Evolutionary conservation across 2,888 invertebrate genomes (phyloP).

Genomic region (Ditylenchus weischeri): DNA sequence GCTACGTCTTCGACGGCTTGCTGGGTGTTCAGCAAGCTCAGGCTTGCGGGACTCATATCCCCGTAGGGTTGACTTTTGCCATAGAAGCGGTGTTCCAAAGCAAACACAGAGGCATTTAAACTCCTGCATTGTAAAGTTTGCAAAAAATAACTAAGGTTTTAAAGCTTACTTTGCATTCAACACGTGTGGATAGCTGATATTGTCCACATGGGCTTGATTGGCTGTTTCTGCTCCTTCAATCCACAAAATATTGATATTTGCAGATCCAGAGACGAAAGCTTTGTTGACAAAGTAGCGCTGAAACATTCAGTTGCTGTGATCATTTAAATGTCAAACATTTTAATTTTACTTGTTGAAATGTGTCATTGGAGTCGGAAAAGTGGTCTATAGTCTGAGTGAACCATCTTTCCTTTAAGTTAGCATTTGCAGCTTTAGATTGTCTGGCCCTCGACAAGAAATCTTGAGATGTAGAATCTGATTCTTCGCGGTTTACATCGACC

Average conservation of each 20-base stretch:
- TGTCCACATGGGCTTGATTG: neutral
- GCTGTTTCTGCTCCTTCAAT: slow-evolving; percentile 7
- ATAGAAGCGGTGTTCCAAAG: slow-evolving; percentile 9
- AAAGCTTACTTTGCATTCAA: neutral
- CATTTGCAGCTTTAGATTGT: no score
- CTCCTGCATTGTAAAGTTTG: neutral
- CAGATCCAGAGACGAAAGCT: neutral
- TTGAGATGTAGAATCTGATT: no score
- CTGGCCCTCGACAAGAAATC: no score
- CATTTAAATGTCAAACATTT: no score
- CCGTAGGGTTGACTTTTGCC: slow-evolving; percentile 8
- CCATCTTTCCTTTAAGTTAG: neutral
- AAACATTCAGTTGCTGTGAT: no score
- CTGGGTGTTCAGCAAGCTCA: neutral
- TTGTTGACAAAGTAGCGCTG: slow-evolving; percentile 10
- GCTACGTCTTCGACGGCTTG: slow-evolving; percentile 13
- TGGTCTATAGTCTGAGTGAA: slow-evolving; percentile 1
- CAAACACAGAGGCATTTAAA: neutral
- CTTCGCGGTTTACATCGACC: no score
- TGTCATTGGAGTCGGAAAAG: neutral
- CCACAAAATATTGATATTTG: neutral
- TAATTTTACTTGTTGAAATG: neutral
- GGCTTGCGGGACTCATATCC: neutral
- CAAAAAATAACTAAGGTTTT: no score
- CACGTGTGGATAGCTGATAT: slow-evolving; percentile 5